Base-by-base conservation (phyloP, 2,888 invertebrate genomes). In the Odontocerum albicorne region DNA sequence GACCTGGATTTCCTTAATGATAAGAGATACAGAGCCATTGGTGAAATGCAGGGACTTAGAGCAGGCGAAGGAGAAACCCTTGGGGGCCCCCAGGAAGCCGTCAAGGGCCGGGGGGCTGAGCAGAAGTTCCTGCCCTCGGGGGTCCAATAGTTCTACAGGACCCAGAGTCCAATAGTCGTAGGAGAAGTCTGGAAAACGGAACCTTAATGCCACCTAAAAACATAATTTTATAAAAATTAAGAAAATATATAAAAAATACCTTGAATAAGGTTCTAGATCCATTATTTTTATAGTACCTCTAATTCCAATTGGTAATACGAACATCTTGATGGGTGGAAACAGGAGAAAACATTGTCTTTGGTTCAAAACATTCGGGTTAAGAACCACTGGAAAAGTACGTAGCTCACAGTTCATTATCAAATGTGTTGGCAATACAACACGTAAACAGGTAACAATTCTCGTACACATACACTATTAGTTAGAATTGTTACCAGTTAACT, bases 31-130 rank as follows among this genome's bases (percentile, higher is more conserved):
- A 2, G 74, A 70, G 1, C 75, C 75, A 10, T 75, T 74, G 1
- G 70, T 64, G 65, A 82, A 84, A 21, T 79, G 67, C 4, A 83
- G 66, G 0, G 74, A 72, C 57, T 70, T 67, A 0, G 79, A 75
- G 65, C 84, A 84, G 58, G 77, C 74, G 66, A 77, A 83, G 0
- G 82, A 80, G 63, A 74, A 77, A 8, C 80, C 80, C 12, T 79
- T 63, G 1, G 82, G 82, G 0, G 83, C 83, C 0, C 75, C 65
- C 0, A 77, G 74, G 0, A 72, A 72, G 51, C 70, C 70, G 6
- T 53, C 43, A 12, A 65, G 64, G 1, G 44, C 32, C 1, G 32
- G 51, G 2, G 60, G 63, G 10, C 31, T 13, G 40, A 55, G 40
- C 27, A 71, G 60, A 4, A 65, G 63, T 8, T 62, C 62, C 32